Conservation (phyloP, 2,888 invertebrate species). For the Hypomecis atomaria region DNA sequence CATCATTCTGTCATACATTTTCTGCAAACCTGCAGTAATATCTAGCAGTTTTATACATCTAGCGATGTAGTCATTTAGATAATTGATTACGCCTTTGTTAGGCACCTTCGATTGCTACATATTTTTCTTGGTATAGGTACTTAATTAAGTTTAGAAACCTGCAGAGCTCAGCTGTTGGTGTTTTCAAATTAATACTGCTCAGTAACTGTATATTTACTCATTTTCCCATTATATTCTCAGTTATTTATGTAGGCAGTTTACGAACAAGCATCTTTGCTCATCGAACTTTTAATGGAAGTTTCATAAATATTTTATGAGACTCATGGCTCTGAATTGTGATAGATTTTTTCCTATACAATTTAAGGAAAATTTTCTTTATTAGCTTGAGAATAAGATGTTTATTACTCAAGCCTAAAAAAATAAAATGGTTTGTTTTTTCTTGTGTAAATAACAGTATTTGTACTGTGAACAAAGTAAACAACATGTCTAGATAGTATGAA, state of each 20-base stretch:
- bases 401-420: neutral
- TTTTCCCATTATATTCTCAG: conserved; percentile 15
- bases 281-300: conserved; percentile 32
- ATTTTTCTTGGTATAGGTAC: too few relatives aligned
- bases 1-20: too few relatives aligned
- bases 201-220: conserved; percentile 3
- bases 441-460: neutral
- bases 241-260: conserved; percentile 18
- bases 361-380: conserved; percentile 4
- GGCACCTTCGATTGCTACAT: too few relatives aligned
- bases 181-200: neutral
- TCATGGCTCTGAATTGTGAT: conserved; percentile 46
- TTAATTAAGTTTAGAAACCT: too few relatives aligned
- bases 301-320: conserved; percentile 44
- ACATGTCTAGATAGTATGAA: neutral
- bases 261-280: conserved; percentile 17
- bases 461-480: neutral
- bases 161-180: neutral
- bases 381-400: conserved; percentile 5
- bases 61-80: too few relatives aligned
- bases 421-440: neutral
- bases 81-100: too few relatives aligned
- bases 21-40: too few relatives aligned
- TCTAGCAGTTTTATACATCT: too few relatives aligned
- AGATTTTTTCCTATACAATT: conserved; percentile 42